Evolutionary conservation across 1,140 invertebrate genomes (phyloP), one percentile per base, ranked within the genome.

Genomic region (Hirudo medicinalis): DNA sequence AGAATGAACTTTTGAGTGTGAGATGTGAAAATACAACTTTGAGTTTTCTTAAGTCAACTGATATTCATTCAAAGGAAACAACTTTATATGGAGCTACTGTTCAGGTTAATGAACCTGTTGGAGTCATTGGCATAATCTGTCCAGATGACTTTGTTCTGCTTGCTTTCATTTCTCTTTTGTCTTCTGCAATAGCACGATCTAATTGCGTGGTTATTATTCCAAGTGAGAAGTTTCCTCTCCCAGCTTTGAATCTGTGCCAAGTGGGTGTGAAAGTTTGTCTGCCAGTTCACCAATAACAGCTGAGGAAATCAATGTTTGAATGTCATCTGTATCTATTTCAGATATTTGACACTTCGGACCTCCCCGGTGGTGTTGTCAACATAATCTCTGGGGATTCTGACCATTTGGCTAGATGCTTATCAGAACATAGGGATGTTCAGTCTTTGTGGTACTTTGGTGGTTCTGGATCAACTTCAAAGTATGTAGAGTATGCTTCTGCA

Each of bases 311-410:
- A 13, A 13, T 9, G 11, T 49, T 17, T 49, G 43, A 15, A 29
- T 69, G n/a, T 27, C 36, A 13, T 68, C 15, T 74, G 25, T 53
- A n/a, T 22, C 17, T 8, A 15, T 54, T 43, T 67, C 75, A 85
- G 83, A 77, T 85, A 66, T 80, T 85, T 76, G 82, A 85, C 53
- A 84, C 83, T 0, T 84, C 82, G 9, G 84, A 85, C 74, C 70
- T 85, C 17, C 84, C 83, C 68, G 82, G 76, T 53, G 84, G 84
- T 43, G 83, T 85, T 13, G 78, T 85, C 15, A 85, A 85, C 77
- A 83, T 85, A 66, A 71, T 85, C 5, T 84, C 83, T 36, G 84
- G 84, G 17, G 76, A 79, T 74, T 67, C 78, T n/a, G 78, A 84
- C 67, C 79, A 83, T 72, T 73, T 85, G 69, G 78, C 80, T 32